Base-by-base conservation (phyloP, 2,888 invertebrate genomes). In the Athripsodes cinereus region DNA sequence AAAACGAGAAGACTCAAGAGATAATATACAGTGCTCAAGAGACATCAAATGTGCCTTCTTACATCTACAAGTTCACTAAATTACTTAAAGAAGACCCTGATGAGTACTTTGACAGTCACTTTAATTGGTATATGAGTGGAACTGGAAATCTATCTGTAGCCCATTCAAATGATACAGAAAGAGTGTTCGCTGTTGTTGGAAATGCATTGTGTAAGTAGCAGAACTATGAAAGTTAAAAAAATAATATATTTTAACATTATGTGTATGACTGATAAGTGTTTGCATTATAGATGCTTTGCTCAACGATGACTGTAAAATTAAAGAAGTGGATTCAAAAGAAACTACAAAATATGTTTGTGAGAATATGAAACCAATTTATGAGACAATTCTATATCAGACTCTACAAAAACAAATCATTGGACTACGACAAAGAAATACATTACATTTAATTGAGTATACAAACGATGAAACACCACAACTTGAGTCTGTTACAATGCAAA, bases 91-190 rank as follows among this genome's bases (percentile, higher is more conserved):
- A 66, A 1, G 71, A 78, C 50, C 79, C 79, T 0, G 76, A 77
- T 55, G 70, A 69, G 0, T 71, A 72, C 62, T 77, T 78, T 55
- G 67, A 71, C 21, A 67, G 69, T 35, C 64, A 67, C 5, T 74
- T 73, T 65, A 79, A 79, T 65, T 79, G 79, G 79, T 77, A 76
- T 63, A 77, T 76, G 52, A 69, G 73, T 11, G 79, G 79, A 0
- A 68, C 69, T 50, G 79, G 79, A 1, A 79, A 76, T 64, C 60
- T 78, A 63, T 71, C 73, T 10, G 57, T 69, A 0, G 62, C 71
- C 0, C 67, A 65, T 35, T 58, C 74, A n/a, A 62, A 70, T 21
- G 72, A 72, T 60, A 63, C 66, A 1, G 72, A 74, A 52, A 76
- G 74, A 64, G 60, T 78, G 16, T 61, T 78, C 13, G 71, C 73